Conservation (phyloP, 2,113 vertebrate genomes). For the Oncorhynchus nerka region DNA sequence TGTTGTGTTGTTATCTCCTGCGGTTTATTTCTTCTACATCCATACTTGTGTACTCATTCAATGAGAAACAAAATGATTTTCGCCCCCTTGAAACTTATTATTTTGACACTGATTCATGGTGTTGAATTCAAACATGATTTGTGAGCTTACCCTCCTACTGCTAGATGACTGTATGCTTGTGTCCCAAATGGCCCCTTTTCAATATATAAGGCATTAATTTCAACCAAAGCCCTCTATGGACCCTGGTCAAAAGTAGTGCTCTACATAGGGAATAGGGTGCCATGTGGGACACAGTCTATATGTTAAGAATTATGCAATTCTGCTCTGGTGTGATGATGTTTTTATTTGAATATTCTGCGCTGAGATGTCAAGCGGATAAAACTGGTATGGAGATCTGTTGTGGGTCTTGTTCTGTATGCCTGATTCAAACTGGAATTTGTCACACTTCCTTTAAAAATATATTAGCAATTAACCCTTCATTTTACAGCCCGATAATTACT, state of each 20-base stretch:
- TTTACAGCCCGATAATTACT: too few species aligned
- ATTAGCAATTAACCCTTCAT: background rate
- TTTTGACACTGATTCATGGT: slow-evolving; percentile 1
- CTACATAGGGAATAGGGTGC: too few species aligned
- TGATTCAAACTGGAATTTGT: too few species aligned
- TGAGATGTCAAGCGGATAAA: background rate
- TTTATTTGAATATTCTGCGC: background rate
- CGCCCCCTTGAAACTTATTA: background rate
- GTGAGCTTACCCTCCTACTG: background rate
- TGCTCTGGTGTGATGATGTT: background rate
- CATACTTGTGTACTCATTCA: background rate
- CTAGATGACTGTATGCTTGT: background rate
- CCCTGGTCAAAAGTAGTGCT: too few species aligned
- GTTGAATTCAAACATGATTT: slow-evolving; percentile 3
- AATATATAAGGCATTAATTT: too few species aligned
- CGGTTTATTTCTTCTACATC: too few species aligned
- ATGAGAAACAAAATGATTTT: background rate
- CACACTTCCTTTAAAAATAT: background rate
- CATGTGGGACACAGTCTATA: background rate
- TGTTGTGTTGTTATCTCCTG: too few species aligned
- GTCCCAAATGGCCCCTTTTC: background rate
- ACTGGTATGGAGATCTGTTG: background rate
- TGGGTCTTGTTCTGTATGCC: too few species aligned
- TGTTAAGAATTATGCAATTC: background rate
- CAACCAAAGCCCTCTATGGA: too few species aligned